Evolutionary conservation across 2,888 invertebrate species (phyloP), one percentile per base, ranked within the genome.

Genomic region (Xanthorhoe spadicearia): DNA sequence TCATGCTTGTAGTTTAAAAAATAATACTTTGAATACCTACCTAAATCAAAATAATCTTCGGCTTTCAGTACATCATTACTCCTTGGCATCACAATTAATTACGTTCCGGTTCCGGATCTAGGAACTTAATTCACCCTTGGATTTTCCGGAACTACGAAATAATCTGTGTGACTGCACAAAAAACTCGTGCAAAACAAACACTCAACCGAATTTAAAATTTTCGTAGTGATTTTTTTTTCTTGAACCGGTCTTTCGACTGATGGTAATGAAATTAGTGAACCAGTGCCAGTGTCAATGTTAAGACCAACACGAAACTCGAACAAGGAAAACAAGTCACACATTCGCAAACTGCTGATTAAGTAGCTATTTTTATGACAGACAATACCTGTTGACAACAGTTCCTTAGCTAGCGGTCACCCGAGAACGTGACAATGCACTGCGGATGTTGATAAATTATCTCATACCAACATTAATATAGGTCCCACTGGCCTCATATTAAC

Each of bases 211-310:
- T 43, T 43, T 13, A 13, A 13, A 43, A 43, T 48, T 17, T 48
- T 48, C 7, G 8, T 48, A 17, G 17, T 0, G 7, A 48, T 19
- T 15, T 53, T 54, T 59, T 58, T 59, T 50, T 23, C 53, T 13
- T 43, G 2, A 46, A 58, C 60, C 35, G 49, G 66, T 66, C 57
- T 28, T 8, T 32, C 23, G 15, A 63, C 15, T 17, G 49, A 38
- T 17, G 49, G 38, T 54, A 50, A 54, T 61, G 56, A 10, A 50
- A 58, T 69, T 66, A 68, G 62, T 64, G 67, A 74, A 75, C 68
- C 76, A 73, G 74, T 77, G 76, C 75, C 86, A 85, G 76, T 84
- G 87, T 86, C 88, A 86, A 83, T 85, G 83, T 82, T 79, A 81
- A 65, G 62, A 71, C 68, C 66, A 70, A 79, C 76, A 74, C 69